Evolutionary conservation across 2,113 vertebrate species (phyloP).

Genomic region (Seriola aureovittata): DNA sequence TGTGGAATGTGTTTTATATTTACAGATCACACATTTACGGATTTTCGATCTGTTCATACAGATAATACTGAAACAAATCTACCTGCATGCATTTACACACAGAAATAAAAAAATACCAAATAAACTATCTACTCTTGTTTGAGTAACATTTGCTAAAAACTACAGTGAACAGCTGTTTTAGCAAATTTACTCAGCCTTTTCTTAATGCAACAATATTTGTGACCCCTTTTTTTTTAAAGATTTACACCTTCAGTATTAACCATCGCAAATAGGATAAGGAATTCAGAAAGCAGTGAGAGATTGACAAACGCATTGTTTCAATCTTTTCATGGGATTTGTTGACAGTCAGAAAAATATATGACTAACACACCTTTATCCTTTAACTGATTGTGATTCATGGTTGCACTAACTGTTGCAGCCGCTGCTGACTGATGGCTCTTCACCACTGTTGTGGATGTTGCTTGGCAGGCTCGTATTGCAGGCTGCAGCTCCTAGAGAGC

Average conservation of each 20-base stretch:
- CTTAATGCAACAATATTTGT: not conserved
- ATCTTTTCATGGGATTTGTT: not conserved
- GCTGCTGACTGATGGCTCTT: slow-evolving; percentile 26
- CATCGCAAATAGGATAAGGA: not conserved
- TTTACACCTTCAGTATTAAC: not conserved
- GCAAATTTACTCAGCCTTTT: not conserved
- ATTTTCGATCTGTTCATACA: too few relatives aligned
- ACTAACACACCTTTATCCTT: not conserved
- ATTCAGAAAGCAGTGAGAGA: not conserved
- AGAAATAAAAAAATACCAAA: not conserved
- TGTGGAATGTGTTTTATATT: too few relatives aligned
- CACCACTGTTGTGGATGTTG: slow-evolving; percentile 23
- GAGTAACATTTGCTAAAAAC: not conserved
- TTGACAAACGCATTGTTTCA: not conserved
- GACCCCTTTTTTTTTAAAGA: not conserved
- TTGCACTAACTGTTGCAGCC: not conserved
- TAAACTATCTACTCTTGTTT: not conserved
- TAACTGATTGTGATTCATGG: not conserved
- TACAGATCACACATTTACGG: too few relatives aligned
- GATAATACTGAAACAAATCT: too few relatives aligned
- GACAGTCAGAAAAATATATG: not conserved
- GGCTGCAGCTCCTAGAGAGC: slow-evolving; percentile 20
- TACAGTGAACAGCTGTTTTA: not conserved
- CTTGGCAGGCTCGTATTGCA: slow-evolving; percentile 32
- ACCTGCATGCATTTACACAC: not conserved